phyloP scores from a whole-genome alignment of 1,140 invertebrate genomes.

The Zaprionus capensis region DNA sequence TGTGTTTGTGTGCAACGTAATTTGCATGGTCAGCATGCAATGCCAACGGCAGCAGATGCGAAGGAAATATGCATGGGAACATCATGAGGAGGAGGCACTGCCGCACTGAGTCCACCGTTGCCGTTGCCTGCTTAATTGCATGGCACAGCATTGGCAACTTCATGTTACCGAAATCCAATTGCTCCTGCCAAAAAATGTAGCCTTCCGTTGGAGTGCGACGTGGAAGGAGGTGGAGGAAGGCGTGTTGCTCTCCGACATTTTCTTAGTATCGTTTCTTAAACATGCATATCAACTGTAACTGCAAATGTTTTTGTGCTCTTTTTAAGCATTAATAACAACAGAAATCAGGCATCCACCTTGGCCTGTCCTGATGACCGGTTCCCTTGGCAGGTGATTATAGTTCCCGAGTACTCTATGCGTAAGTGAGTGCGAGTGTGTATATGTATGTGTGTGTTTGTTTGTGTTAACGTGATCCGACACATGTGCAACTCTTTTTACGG shows the following conservation, averaged over 20 bases:
- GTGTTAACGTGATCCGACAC: constrained; percentile 45
- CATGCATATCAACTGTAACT: constrained; percentile 27
- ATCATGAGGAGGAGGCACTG: not conserved
- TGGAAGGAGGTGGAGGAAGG: not conserved
- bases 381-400: constrained; percentile 31
- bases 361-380: constrained; percentile 9
- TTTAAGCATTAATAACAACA: constrained; percentile 30
- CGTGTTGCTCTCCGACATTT: constrained; percentile 28
- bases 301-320: constrained; percentile 14
- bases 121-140: constrained; percentile 75
- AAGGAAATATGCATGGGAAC: constrained; percentile 16
- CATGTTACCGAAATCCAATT: constrained; percentile 63
- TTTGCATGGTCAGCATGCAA: constrained; percentile 79
- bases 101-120: not conserved
- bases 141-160: constrained; percentile 71
- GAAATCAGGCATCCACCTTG: constrained; percentile 8
- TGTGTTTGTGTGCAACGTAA: constrained; percentile 64
- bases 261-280: constrained; percentile 56
- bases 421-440: not conserved
- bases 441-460: constrained; percentile 12
- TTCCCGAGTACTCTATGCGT: not conserved
- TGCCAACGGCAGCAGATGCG: constrained; percentile 34
- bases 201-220: not conserved
- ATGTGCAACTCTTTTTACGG: constrained; percentile 45
- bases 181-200: constrained; percentile 44